Base-by-base conservation (phyloP, 2,888 invertebrate genomes). In the Andricus quercusramuli region DNA sequence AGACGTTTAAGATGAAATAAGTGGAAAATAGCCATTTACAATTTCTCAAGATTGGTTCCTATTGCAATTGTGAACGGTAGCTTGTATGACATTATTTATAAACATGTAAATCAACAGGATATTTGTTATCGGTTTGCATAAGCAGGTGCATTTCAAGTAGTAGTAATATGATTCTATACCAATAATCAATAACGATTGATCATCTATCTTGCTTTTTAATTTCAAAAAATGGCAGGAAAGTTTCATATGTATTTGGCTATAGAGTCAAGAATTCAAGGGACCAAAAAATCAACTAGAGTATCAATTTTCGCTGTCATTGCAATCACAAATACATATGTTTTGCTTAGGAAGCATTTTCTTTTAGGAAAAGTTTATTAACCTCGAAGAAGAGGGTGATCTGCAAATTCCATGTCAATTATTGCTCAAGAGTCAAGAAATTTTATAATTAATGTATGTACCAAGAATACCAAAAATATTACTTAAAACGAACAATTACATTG, bases 281-380 rank as follows among this genome's bases (percentile, higher is more conserved):
- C 56, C 20, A 74, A 74, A 56, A 56, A 62, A 25, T 62, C 25
- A 25, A 62, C 25, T 25, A 11, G 11, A 22, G n/a, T 56, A n/a
- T 56, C n/a, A 9, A n/a, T 56, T 56, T 56, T 22, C n/a, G 25
- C 62, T 15, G 25, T 29, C 22, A 4, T 62, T 62, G 62, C 25
- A 62, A 62, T 62, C 56, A 11, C n/a, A 56, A 56, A 56, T 11
- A 22, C 11, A 56, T 3, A 22, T 6, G 1, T 25, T 25, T 22
- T 74, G 86, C 86, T 85, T 82, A 84, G 80, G 29, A 77, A 78
- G 86, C 82, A 66, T 3, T 1, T 32, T 20, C 51, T 41, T 51
- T 47, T 70, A 20, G 79, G 78, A 51, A 80, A 2, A 51, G 78
- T 83, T 47, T 82, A 79, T 65, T 37, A 59, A 77, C 81, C 79